phyloP scores from a whole-genome alignment of 2,797 vertebrate species.

The Spizella passerina region DNA sequence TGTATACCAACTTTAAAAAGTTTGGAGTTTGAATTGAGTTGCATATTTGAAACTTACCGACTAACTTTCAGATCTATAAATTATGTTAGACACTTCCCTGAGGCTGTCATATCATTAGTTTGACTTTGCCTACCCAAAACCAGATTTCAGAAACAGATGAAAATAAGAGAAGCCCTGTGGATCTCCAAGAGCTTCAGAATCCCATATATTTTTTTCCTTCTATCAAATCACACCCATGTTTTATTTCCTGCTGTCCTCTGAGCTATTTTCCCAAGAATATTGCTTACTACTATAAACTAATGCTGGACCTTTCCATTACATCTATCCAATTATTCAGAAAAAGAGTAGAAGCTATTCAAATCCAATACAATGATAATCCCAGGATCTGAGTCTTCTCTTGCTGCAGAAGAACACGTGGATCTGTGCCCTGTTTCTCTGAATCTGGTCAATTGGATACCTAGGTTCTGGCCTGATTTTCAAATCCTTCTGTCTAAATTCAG shows the following conservation, averaged over 20 bases:
- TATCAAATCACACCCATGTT: background rate
- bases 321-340: background rate
- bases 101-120: background rate
- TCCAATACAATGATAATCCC: background rate
- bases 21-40: background rate
- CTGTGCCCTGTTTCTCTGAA: background rate
- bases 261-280: background rate
- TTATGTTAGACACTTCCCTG: background rate
- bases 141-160: background rate
- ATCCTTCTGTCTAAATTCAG: background rate
- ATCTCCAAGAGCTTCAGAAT: background rate
- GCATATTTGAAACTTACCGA: background rate
- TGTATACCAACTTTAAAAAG: background rate
- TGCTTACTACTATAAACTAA: background rate
- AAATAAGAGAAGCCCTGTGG: background rate
- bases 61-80: background rate
- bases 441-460: background rate
- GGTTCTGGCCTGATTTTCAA: background rate
- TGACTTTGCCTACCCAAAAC: background rate
- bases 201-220: background rate
- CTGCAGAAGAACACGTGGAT: background rate
- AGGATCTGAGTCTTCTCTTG: background rate
- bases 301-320: background rate
- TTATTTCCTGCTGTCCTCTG: background rate
- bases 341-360: background rate